Base-by-base conservation (phyloP, 2,113 vertebrate species). In the Ctenodactylus gundi region DNA sequence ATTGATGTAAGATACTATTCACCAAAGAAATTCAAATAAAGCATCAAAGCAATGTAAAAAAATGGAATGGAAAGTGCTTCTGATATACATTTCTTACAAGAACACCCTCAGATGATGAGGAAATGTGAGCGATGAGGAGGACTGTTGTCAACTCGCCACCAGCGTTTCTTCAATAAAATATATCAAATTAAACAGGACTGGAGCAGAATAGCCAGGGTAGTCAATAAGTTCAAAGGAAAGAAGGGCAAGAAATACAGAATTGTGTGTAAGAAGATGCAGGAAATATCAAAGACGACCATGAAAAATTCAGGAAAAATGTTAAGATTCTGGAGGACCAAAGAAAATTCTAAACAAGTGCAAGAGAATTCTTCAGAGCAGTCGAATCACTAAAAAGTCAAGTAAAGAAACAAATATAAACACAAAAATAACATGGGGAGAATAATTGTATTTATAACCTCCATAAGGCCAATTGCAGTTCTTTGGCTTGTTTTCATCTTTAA, bases 1-100 rank as follows among this genome's bases (percentile, higher is more conserved):
- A 91, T 2, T 60, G 70, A 89, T 86, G 68, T 85, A 81, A 94
- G 72, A 90, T 90, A 94, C 29, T 94, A 91, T 88, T 97, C 93
- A 75, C 53, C 92, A 76, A 94, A 89, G 62, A 85, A 93, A 90
- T 53, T 82, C 75, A 94, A 95, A 92, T 51, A 94, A 85, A 85
- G 25, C 58, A 96, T 72, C 57, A 70, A 70, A 62, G 64, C 18
- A 65, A 51, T 83, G 13, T 20, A 5, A 53, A 80, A 62, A 60
- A 81, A 51, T 49, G 31, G 36, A 88, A 34, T 72, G 46, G 6
- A 73, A 83, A 86, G 23, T 80, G 29, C 17, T 88, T 84, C 76
- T 72, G 49, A 18, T 34, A 13, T 65, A 31, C 29, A 39, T 73
- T 86, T 86, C 86, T 88, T 57, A 49, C 0, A 89, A 60, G 86